Conservation (phyloP, 2,113 vertebrate genomes). For the Grallaria varia region DNA sequence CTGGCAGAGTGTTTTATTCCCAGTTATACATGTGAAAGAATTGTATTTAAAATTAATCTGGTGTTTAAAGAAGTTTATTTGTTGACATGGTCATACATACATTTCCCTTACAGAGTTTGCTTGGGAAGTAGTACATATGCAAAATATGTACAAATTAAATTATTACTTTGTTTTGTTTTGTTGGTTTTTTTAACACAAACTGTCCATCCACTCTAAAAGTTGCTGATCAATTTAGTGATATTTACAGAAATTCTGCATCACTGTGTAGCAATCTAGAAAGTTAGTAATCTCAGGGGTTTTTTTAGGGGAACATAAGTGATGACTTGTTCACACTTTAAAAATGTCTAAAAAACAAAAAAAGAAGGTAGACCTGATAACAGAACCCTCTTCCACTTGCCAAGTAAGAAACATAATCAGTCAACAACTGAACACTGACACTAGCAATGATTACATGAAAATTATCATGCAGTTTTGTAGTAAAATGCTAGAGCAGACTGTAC, state of each 20-base stretch:
- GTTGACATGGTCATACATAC: background rate
- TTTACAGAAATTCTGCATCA: background rate
- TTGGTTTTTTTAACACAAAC: background rate
- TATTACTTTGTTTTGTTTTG: background rate
- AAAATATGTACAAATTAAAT: background rate
- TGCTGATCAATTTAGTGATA: background rate
- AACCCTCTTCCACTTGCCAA: background rate
- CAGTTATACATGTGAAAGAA: background rate
- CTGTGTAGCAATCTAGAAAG: background rate
- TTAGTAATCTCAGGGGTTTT: background rate
- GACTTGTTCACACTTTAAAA: background rate
- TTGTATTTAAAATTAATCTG: background rate
- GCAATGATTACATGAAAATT: background rate
- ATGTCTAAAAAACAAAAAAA: no score
- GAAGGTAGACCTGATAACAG: background rate
- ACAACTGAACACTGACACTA: background rate
- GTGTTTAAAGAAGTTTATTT: background rate
- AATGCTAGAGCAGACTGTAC: background rate
- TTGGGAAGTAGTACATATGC: background rate
- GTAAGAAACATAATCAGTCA: background rate
- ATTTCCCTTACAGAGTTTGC: background rate
- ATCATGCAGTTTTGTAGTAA: background rate
- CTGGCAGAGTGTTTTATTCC: background rate
- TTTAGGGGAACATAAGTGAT: background rate
- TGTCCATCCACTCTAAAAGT: background rate